Base-by-base conservation (phyloP, 2,113 vertebrate genomes). In the Fulmarus glacialis region DNA sequence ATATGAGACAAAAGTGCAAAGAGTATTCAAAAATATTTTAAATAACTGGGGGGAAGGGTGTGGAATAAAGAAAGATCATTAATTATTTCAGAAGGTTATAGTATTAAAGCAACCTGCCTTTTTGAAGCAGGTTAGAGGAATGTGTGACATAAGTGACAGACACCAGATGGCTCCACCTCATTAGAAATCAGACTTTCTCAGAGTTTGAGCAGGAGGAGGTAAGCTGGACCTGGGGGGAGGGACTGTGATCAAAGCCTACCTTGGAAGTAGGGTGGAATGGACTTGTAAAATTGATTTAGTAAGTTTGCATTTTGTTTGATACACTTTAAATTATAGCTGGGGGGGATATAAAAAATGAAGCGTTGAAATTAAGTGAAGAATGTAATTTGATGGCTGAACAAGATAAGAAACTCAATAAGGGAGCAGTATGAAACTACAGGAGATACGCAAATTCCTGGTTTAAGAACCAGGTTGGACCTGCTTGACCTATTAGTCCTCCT, bases 161-260 rank as follows among this genome's bases (percentile, higher is more conserved):
- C 97, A 85, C 43, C 96, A 97, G 96, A 72, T 97, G 95, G 95
- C 95, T 97, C 94, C 77, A 96, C 64, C 53, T 97, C 70, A 85
- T 79, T 89, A 96, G 66, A 92, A 97, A 96, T 96, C 48, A 58
- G 43, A 42, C 5, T 36, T 74, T n/a, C 6, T 9, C 15, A 3
- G 12, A 17, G 6, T 62, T 11, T 32, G 29, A 67, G 17, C 23
- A 12, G 34, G 13, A 50, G 58, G 13, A 42, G 24, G 12, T 24
- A 67, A 86, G n/a, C 21, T 34, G 12, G 21, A 36, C 22, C 15
- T 45, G 8, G 0, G 1, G 29, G 40, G 13, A 64, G 22, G 17
- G 19, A 71, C 18, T 16, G 20, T 50, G 40, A 72, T 82, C 12
- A 82, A 63, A 40, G 1, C 7, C 11, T 59, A 36, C 6, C 13